Conservation (phyloP, 2,797 vertebrate species). For the Echeneis naucrates region DNA sequence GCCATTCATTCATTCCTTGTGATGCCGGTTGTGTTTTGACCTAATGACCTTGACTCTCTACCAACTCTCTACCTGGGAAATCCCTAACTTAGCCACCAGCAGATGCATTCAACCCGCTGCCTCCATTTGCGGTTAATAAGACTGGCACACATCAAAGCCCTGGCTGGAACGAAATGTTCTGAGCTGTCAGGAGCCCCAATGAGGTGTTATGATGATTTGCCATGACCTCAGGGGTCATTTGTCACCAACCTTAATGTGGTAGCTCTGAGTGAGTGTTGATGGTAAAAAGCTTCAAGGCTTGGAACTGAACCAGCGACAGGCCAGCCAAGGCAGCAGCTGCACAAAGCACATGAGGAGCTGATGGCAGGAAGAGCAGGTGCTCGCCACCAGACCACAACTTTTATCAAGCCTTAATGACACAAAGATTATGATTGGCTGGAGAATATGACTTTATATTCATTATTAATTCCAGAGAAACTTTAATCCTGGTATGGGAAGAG, state of each 20-base stretch:
- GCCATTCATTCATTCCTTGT: conserved; percentile 24
- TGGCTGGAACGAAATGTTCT: conserved; percentile 54
- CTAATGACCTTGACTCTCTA: conserved; percentile 36
- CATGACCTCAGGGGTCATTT: conserved; percentile 69
- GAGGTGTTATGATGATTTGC: conserved; percentile 63
- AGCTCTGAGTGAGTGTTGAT: conserved; percentile 69
- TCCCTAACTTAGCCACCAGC: conserved; percentile 56
- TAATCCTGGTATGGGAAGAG: conserved; percentile 51
- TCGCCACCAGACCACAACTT: conserved; percentile 45
- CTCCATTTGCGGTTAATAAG: conserved; percentile 48
- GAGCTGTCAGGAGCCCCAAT: conserved; percentile 44
- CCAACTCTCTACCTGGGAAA: conserved; percentile 58
- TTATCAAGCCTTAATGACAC: conserved; percentile 70
- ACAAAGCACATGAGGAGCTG: conserved; percentile 66
- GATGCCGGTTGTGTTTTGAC: conserved; percentile 40
- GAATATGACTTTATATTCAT: conserved; percentile 66
- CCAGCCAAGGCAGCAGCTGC: conserved; percentile 70
- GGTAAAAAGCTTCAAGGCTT: conserved; percentile 59
- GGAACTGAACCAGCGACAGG: conserved; percentile 56
- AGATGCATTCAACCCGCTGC: conserved; percentile 39
- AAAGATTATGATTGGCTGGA: conserved; percentile 61
- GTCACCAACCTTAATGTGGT: conserved; percentile 70
- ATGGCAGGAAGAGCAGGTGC: conserved; percentile 82
- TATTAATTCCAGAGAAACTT: conserved; percentile 64
- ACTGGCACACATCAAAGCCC: conserved; percentile 50